Evolutionary conservation across 2,113 vertebrate species (phyloP).

Genomic region (Naja naja): DNA sequence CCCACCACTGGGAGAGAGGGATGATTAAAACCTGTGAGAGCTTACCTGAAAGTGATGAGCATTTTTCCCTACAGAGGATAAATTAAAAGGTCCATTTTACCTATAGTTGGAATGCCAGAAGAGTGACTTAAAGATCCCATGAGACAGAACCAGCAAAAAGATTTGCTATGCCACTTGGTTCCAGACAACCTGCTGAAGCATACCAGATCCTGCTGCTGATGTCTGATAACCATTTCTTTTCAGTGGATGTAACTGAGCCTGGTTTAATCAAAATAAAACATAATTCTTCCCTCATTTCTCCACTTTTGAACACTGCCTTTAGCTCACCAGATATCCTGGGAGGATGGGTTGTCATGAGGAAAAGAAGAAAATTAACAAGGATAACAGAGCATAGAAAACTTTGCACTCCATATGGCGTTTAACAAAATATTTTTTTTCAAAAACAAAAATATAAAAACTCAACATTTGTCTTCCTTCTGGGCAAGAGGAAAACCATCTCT

Average conservation of each 20-base stretch:
- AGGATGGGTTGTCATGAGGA: neutral
- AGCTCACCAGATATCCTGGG: neutral
- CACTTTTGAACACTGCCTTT: neutral
- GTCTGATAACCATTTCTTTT: neutral
- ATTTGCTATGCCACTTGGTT: neutral
- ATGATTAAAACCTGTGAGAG: neutral
- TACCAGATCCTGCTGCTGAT: neutral
- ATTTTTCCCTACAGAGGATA: neutral
- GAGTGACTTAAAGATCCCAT: neutral
- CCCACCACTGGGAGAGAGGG: too few relatives aligned
- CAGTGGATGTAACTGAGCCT: neutral
- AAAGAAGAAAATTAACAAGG: neutral
- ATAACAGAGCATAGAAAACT: neutral
- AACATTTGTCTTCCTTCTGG: neutral
- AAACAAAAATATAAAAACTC: neutral
- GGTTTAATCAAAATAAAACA: neutral
- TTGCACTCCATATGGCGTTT: neutral
- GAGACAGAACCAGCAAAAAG: neutral
- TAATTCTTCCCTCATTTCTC: neutral
- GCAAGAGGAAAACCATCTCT: neutral
- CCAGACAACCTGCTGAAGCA: neutral
- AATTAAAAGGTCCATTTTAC: neutral
- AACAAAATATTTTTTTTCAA: neutral
- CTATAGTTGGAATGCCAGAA: neutral
- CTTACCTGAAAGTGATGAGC: neutral